Evolutionary conservation across 1,140 invertebrate species (phyloP).

Genomic region (Drosophila sp.): DNA sequence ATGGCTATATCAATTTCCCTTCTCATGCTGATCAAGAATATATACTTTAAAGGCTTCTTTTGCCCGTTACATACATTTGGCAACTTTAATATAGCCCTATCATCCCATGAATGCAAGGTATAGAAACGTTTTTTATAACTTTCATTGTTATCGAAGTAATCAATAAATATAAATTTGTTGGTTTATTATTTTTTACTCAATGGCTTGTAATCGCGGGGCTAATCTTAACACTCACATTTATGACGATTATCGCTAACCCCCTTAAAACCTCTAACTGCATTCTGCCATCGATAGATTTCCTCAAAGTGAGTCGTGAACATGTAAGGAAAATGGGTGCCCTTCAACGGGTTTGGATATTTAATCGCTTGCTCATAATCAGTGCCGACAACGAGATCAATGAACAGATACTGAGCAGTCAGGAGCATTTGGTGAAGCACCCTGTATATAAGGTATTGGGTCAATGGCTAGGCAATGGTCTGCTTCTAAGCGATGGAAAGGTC

Average conservation of each 20-base stretch:
- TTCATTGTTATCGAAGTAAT: not conserved
- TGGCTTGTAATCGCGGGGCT: not conserved
- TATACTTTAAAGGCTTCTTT: too few relatives aligned
- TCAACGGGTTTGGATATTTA: constrained; percentile 86
- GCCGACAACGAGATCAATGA: constrained; percentile 82
- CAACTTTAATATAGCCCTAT: too few relatives aligned
- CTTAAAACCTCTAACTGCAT: not conserved
- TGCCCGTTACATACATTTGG: too few relatives aligned
- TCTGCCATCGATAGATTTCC: constrained; percentile 37
- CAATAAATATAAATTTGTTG: not conserved
- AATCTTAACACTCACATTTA: not conserved
- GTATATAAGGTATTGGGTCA: constrained; percentile 81
- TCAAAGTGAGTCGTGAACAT: constrained; percentile 15
- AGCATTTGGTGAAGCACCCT: constrained; percentile 66
- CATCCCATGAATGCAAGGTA: too few relatives aligned
- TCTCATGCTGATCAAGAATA: too few relatives aligned
- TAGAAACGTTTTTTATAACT: not conserved
- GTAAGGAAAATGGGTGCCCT: constrained; percentile 58
- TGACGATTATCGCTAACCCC: not conserved
- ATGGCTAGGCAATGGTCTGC: constrained; percentile 88
- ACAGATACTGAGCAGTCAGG: constrained; percentile 58
- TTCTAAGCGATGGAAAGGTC: constrained; percentile 84
- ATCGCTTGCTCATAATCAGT: constrained; percentile 67
- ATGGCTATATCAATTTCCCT: too few relatives aligned
- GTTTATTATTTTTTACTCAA: not conserved